phyloP scores from a whole-genome alignment of 2,797 vertebrate species.

The Smutsia gigantea region DNA sequence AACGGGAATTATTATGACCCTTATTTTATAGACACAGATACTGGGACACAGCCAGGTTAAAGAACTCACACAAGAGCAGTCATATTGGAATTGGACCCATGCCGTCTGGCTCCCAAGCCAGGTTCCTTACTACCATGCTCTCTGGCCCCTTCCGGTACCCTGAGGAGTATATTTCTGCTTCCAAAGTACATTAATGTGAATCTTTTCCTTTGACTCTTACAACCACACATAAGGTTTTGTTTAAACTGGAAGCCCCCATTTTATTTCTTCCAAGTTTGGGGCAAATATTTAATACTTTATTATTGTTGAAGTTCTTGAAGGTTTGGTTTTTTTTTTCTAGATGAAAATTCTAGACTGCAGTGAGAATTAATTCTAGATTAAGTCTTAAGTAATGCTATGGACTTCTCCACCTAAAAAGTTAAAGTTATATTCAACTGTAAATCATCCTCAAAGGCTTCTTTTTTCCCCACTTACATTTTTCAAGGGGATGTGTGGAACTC shows the following conservation, averaged over 20 bases:
- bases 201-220: conserved; percentile 26
- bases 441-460: conserved; percentile 10
- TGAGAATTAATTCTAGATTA: conserved; percentile 47
- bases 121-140: not conserved
- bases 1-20: not conserved
- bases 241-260: conserved; percentile 21
- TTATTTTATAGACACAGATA: not conserved
- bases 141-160: not conserved
- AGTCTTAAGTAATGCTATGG: not conserved
- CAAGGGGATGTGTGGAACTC: not conserved
- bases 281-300: conserved; percentile 42
- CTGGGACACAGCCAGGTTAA: not conserved
- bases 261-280: conserved; percentile 32
- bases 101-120: not conserved
- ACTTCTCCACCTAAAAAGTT: conserved; percentile 16
- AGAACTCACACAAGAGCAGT: not conserved
- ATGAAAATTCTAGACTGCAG: conserved; percentile 10
- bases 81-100: not conserved
- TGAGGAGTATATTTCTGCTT: not conserved
- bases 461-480: conserved; percentile 14
- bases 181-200: not conserved
- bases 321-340: not conserved
- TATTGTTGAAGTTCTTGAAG: conserved; percentile 5
- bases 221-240: conserved; percentile 18
- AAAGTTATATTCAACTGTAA: conserved; percentile 29